phyloP scores from a whole-genome alignment of 2,797 vertebrate genomes.

The Gastrophryne carolinensis region DNA sequence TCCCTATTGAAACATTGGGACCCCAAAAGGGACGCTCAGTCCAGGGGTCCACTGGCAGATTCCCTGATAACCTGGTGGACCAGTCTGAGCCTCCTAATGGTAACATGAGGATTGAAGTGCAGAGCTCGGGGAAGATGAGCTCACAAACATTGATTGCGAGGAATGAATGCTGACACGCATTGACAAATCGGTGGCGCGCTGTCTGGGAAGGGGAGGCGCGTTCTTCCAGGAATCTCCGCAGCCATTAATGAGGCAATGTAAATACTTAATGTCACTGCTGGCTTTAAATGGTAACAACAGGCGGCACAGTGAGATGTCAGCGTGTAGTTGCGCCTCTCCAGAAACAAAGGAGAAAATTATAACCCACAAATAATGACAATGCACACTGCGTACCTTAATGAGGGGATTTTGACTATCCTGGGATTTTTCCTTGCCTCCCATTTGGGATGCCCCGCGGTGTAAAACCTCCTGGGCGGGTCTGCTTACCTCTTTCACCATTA shows the following conservation, averaged over 20 bases:
- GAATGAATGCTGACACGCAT: constrained; percentile 15
- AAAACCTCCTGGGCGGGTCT: no score
- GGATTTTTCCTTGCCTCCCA: no score
- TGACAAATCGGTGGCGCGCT: constrained; percentile 22
- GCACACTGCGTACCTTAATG: no score
- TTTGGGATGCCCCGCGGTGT: no score
- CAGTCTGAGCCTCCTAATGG: neutral
- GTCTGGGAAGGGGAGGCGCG: constrained; percentile 42
- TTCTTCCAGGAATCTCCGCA: constrained; percentile 38
- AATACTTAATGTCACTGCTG: constrained; percentile 22
- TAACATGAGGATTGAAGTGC: neutral
- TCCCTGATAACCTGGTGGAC: no score
- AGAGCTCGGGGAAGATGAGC: constrained; percentile 30
- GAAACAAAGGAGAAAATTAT: neutral
- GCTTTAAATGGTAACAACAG: neutral
- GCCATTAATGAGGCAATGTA: constrained; percentile 29
- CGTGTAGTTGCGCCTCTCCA: neutral
- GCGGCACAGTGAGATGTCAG: neutral
- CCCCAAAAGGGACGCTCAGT: no score
- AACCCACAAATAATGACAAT: neutral
- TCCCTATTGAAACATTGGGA: no score
- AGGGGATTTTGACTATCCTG: no score
- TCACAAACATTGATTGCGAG: constrained; percentile 31
- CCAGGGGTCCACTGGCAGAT: no score
- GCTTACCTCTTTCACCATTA: no score